phyloP scores from a whole-genome alignment of 2,888 invertebrate genomes.

The Chymomyza fuscimana region DNA sequence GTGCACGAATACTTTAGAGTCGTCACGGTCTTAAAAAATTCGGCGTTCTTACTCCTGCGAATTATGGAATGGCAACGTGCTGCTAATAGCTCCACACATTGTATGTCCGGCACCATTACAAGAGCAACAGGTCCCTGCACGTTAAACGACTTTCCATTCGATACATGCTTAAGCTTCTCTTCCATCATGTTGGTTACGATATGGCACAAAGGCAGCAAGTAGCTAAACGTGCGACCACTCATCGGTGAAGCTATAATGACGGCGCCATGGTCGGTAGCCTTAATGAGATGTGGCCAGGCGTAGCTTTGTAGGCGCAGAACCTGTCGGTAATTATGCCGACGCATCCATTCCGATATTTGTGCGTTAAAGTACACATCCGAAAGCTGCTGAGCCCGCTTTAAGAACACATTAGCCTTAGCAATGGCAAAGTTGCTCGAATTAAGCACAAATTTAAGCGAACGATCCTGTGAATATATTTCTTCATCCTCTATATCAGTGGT shows the following conservation, averaged over 20 bases:
- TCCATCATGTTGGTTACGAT: constrained; percentile 17
- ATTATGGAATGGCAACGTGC: constrained; percentile 37
- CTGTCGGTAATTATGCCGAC: constrained; percentile 21
- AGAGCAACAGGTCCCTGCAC: constrained; percentile 38
- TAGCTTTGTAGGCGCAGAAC: constrained; percentile 59
- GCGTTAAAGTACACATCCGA: constrained; percentile 43
- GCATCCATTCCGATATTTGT: constrained; percentile 38
- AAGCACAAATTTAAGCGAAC: constrained; percentile 12
- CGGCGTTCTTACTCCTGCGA: constrained; percentile 22
- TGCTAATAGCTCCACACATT: constrained; percentile 33
- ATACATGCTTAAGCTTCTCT: background rate
- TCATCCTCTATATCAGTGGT: background rate
- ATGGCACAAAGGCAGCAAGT: constrained; percentile 50
- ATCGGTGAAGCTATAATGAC: constrained; percentile 50
- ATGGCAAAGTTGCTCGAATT: constrained; percentile 38
- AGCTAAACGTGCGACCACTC: constrained; percentile 58
- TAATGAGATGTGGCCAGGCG: constrained; percentile 48
- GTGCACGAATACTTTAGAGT: constrained; percentile 37
- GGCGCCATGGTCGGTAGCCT: constrained; percentile 35
- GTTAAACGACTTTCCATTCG: background rate
- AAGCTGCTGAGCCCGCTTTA: constrained; percentile 35
- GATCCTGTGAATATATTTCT: background rate
- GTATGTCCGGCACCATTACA: constrained; percentile 41
- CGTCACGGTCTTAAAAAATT: constrained; percentile 26
- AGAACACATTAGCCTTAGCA: constrained; percentile 26